phyloP scores from a whole-genome alignment of 2,888 invertebrate genomes.

The Cheilosia pagana region DNA sequence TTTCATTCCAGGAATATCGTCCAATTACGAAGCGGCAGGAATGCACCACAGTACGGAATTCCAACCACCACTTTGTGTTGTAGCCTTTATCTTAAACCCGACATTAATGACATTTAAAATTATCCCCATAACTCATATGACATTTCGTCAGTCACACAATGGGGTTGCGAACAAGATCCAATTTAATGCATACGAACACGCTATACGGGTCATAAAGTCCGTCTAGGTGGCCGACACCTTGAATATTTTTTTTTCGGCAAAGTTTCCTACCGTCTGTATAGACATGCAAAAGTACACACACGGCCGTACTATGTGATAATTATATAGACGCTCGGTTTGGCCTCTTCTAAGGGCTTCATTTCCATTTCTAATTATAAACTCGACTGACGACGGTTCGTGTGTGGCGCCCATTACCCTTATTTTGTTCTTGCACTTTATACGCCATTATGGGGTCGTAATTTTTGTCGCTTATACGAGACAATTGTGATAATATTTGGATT shows the following conservation, averaged over 20 bases:
- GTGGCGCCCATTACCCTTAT: constrained; percentile 65
- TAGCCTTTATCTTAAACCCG: constrained; percentile 60
- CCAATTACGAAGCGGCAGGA: constrained; percentile 39
- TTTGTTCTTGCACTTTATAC: constrained; percentile 63
- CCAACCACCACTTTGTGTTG: constrained; percentile 53
- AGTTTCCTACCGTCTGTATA: constrained; percentile 11
- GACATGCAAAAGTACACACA: constrained; percentile 54
- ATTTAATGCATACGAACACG: constrained; percentile 71
- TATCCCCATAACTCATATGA: constrained; percentile 70
- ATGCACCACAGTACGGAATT: constrained; percentile 18
- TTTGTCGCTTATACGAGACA: constrained; percentile 71
- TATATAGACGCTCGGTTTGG: constrained; percentile 19
- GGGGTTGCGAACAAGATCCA: constrained; percentile 41
- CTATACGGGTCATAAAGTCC: constrained; percentile 49
- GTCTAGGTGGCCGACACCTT: constrained; percentile 64
- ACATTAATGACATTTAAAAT: constrained; percentile 69
- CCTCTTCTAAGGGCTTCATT: constrained; percentile 46
- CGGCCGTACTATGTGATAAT: constrained; percentile 31
- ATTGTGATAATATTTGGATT: constrained; percentile 73
- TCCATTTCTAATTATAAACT: constrained; percentile 68
- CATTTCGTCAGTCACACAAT: constrained; percentile 35
- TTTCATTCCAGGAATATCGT: constrained; percentile 36
- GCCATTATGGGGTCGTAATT: constrained; percentile 66
- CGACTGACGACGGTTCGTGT: constrained; percentile 47
- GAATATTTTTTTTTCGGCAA: constrained; percentile 19